Evolutionary conservation across 2,113 vertebrate species (phyloP), one percentile per base, ranked within the genome.

Genomic region (Notechis scutatus): DNA sequence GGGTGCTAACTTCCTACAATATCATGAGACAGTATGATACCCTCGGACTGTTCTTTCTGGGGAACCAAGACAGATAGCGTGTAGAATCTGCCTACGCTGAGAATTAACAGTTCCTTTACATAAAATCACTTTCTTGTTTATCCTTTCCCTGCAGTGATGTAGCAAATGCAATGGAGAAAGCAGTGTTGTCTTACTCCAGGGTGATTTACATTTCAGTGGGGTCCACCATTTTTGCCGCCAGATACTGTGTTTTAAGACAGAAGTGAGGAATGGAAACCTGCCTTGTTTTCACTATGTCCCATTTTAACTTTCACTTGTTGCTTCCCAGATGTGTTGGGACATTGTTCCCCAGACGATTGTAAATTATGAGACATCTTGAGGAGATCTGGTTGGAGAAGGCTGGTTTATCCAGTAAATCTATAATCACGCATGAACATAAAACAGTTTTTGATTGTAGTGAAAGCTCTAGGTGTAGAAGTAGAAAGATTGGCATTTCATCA

Each of bases 51-150:
- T 90, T 24, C 2, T 92, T 21, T 92, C 0, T 0, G 0, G 0
- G 57, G 93, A 94, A 6, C 1, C 93, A 39, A 94, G 69, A 69
- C 0, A n/a, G 91, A 94, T 0, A 91, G 92, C 90, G 91, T 21
- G 56, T 91, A 42, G 74, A 81, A 21, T 81, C 74, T 81, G 7
- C 74, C 34, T 42, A 42, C 8, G 21, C 34, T 42, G 18, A 52
- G 45, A 92, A 52, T 52, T 87, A 47, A 14, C 20, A 64, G 15
- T 55, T 45, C 74, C 29, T 21, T 56, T 92, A 74, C 52, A 39
- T 24, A n/a, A 47, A 14, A 59, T 3, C 54, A 47, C 10, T 20
- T 59, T 39, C 11, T 10, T 54, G 29, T 34, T 47, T n/a, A 21
- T 3, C 23, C 3, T n/a, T 89, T 29, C 56, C 52, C 64, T 89